Evolutionary conservation across 2,797 vertebrate genomes (phyloP).

Genomic region (Sebastes vulpes): DNA sequence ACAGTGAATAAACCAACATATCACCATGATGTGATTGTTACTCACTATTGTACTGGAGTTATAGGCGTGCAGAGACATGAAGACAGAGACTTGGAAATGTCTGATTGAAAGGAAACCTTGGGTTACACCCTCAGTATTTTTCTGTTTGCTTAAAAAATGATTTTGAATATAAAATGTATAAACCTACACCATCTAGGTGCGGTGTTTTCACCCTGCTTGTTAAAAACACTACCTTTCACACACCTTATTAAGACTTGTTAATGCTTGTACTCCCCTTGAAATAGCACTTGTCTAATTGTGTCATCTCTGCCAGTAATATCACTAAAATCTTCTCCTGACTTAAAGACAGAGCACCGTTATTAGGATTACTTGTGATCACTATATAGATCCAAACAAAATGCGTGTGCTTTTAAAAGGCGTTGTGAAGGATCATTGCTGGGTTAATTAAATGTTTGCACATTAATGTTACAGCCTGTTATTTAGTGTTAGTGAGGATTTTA

Average conservation of each 20-base stretch:
- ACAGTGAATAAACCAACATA: neutral
- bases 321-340: neutral
- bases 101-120: neutral
- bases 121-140: neutral
- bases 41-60: neutral
- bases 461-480: constrained; percentile 10
- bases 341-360: neutral
- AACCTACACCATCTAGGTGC: neutral
- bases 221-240: neutral
- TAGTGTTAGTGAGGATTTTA: constrained; percentile 23
- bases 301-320: neutral
- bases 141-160: neutral
- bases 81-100: neutral
- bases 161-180: neutral
- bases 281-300: neutral
- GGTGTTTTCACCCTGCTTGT: neutral
- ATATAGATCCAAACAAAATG: neutral
- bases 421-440: neutral
- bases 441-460: constrained; percentile 4
- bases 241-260: neutral
- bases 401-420: neutral
- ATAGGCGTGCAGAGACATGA: neutral
- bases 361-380: constrained; percentile 3
- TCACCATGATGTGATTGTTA: neutral
- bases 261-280: neutral